Evolutionary conservation across 2,113 vertebrate species (phyloP), one percentile per base, ranked within the genome.

Genomic region (Notothenia coriiceps): DNA sequence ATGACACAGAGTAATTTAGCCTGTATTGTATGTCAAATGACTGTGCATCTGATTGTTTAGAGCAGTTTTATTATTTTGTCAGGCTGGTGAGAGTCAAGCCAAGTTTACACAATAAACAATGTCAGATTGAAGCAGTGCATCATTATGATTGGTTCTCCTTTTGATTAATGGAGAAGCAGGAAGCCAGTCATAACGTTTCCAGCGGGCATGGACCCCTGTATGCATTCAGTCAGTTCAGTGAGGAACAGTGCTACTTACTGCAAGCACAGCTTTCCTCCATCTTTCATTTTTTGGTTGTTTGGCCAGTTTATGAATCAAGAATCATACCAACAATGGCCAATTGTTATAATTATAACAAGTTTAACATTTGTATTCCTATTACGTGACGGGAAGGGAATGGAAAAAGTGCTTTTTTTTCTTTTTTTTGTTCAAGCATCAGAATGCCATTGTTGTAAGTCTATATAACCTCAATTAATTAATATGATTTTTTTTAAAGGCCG

Each of bases 401-500:
- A 43, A 47, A n/a, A 15, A 47, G 22, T 47, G 14, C n/a, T 47
- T 72, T 40, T 68, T 25, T 25, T 14, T 33, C 77, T 29, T 3
- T 29, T 76, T 44, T 69, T 61, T 44, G 29, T 10, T 7, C 10
- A 55, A 40, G 35, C 22, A 64, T 59, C 56, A 79, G 56, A 79
- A 85, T 83, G 51, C 49, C 50, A 62, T 80, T 89, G 25, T 77
- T 59, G 3, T 65, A 54, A 69, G 60, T 79, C 74, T 80, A 20
- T 77, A 66, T 71, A 73, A 74, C 51, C 75, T 67, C 50, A 74
- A 55, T 83, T 59, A 11, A 79, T 65, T 75, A 79, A 59, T 86
- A 80, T 54, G 5, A 59, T 88, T 91, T 86, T 40, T 83, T 83
- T 86, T 88, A 60, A 82, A 78, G 55, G 44, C 63, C 75, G 78